Percentiles rank a stretch among this genome's conserved stretches.
phyloP scores from a whole-genome alignment of 2,113 vertebrate genomes.

The Morone chrysops region DNA sequence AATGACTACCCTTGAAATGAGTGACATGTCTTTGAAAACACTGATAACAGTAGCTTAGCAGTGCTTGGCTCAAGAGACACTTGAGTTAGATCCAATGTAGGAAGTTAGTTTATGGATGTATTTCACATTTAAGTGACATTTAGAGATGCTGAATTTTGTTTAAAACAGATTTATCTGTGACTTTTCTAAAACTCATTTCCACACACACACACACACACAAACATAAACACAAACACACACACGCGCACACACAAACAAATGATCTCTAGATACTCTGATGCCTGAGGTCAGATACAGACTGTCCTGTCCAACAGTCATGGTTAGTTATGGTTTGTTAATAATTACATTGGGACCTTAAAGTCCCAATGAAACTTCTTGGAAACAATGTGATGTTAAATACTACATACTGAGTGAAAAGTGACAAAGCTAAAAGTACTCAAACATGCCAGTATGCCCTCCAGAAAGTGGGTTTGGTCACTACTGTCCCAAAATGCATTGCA shows the following conservation, averaged over 20 bases:
- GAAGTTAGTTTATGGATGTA: background rate
- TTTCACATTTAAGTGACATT: background rate
- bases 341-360: background rate
- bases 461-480: background rate
- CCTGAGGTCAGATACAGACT: background rate
- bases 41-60: constrained; percentile 7
- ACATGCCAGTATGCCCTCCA: background rate
- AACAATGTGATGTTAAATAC: background rate
- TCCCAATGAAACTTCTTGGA: background rate
- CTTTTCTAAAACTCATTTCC: background rate
- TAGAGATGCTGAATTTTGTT: background rate
- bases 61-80: constrained; percentile 16
- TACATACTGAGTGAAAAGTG: background rate
- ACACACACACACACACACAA: background rate
- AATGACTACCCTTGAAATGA: constrained; percentile 45
- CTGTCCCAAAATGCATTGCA: background rate
- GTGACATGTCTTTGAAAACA: constrained; percentile 55
- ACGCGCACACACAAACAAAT: background rate
- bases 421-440: background rate
- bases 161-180: constrained; percentile 4
- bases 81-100: background rate
- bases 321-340: background rate
- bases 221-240: background rate
- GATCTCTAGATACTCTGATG: background rate
- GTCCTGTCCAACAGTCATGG: background rate